These are phyloP conservation scores for Xanthia icteritia DNA, from an alignment of 2,888 invertebrate species.

Conservation along the genomic window DNA sequence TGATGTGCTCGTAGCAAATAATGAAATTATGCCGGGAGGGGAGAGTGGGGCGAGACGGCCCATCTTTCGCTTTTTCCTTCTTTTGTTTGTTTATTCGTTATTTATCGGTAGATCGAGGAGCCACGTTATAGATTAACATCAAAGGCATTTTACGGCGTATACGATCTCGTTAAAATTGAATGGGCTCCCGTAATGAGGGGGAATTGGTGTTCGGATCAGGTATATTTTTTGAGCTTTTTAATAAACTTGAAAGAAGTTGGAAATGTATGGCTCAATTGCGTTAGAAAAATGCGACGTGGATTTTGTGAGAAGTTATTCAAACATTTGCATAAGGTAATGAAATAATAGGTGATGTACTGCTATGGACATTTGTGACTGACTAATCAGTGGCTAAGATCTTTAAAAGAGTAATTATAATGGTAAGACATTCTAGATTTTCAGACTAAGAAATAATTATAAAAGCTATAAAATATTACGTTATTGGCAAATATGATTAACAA, in stretches of 20 bases:
- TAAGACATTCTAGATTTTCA: neutral
- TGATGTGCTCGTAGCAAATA: constrained; percentile 79
- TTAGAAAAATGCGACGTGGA: constrained; percentile 11
- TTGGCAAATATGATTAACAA: neutral
- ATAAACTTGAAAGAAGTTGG: constrained; percentile 59
- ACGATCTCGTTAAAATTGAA: constrained; percentile 83
- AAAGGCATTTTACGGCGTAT: constrained; percentile 78
- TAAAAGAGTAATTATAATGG: neutral
- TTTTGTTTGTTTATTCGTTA: constrained; percentile 85
- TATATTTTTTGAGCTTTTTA: constrained; percentile 59
- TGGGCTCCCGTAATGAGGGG: constrained; percentile 74
- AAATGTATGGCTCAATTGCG: constrained; percentile 47
- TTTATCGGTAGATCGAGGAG: constrained; percentile 85
- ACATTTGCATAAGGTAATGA: neutral
- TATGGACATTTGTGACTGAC: too few species aligned
- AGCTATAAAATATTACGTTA: neutral
- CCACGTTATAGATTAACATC: constrained; percentile 85
- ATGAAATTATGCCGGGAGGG: constrained; percentile 80
- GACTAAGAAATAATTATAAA: neutral
- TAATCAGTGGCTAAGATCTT: neutral
- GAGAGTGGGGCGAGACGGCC: constrained; percentile 62
- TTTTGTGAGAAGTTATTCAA: constrained; percentile 10
- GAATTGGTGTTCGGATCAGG: constrained; percentile 69
- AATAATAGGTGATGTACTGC: neutral
- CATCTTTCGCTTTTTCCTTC: constrained; percentile 75